A percentile compares a stretch with the other conserved stretches of the same genome.
These are phyloP conservation scores for Astyanax mexicanus DNA, from an alignment of 2,797 vertebrate genomes.

Conservation along the genomic window DNA sequence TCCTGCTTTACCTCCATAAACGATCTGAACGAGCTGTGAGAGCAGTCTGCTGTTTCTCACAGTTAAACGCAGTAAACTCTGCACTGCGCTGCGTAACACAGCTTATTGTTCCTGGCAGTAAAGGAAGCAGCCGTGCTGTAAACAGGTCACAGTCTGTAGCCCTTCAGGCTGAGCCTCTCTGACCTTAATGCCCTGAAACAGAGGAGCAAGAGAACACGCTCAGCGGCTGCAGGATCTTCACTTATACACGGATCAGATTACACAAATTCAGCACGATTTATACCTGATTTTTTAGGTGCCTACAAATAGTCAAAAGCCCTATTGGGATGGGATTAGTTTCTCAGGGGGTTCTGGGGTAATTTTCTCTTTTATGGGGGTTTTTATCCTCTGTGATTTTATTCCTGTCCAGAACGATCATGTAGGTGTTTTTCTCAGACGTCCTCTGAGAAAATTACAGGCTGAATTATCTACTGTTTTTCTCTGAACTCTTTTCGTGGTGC, in stretches of 20 bases:
- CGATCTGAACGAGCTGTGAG: background rate
- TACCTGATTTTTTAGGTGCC: too few species aligned
- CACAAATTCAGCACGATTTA: too few species aligned
- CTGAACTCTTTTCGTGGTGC: too few species aligned
- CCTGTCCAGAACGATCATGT: too few species aligned
- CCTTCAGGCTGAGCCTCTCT: background rate
- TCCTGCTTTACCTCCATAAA: background rate
- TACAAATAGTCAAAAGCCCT: too few species aligned
- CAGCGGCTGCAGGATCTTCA: background rate
- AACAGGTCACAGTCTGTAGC: constrained; percentile 1
- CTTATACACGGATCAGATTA: background rate
- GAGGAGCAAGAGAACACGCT: background rate
- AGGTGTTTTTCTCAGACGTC: too few species aligned
- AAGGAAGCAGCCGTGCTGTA: constrained; percentile 30
- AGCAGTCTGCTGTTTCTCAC: background rate
- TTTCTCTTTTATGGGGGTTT: too few species aligned
- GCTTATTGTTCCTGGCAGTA: constrained; percentile 41
- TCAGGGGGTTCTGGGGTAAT: too few species aligned
- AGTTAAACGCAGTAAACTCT: constrained; percentile 28
- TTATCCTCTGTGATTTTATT: too few species aligned
- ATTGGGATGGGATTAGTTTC: too few species aligned
- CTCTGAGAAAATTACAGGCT: too few species aligned
- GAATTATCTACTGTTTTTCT: too few species aligned
- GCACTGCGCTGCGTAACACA: constrained; percentile 29
- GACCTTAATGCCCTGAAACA: background rate